Base-by-base conservation (phyloP, 2,113 vertebrate genomes). In the Cephalopterus ornatus region DNA sequence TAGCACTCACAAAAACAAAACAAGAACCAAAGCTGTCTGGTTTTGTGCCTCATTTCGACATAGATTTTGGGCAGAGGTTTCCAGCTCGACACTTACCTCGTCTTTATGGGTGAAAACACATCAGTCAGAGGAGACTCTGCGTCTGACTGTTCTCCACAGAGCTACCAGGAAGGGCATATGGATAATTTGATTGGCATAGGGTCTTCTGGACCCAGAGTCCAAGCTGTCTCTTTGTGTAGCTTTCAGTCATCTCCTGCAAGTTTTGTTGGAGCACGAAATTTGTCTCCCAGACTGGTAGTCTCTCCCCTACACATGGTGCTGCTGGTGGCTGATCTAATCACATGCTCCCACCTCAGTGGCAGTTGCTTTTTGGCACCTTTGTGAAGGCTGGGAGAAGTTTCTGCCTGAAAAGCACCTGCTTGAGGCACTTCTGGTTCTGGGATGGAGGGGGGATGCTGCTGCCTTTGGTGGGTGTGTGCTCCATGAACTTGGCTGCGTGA, bases 101-200 rank as follows among this genome's bases (percentile, higher is more conserved):
- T 66, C n/a, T 14, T 0, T 24, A 2, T 4, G 22, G 30, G 30
- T 77, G 72, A 46, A 52, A 52, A 39, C 12, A 6, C 1, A 2
- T 55, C 33, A 17, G 21, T 8, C 0, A 2, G 30, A 74, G 47
- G 42, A 61, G 14, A 7, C 13, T 42, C 19, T 35, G 1, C 21
- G 26, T 39, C 41, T 56, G 33, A 7, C 44, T 63, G 28, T 32
- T 46, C 11, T 5, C 35, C 33, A 2, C 0, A n/a, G 61, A n/a
- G 52, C 41, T 56, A 1, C 19, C 2, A 5, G 35, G 50, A 70
- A 35, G 28, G 42, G 20, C 2, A 1, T 3, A 1, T 11, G 35
- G 12, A 14, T 39, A 21, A 4, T 47, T 42, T 18, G n/a, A 19
- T 13, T 66, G 75, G 18, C 32, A 30, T 22, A 0, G 3, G 12